Base-by-base conservation (phyloP, 2,113 vertebrate species). In the Ailurus styani region DNA sequence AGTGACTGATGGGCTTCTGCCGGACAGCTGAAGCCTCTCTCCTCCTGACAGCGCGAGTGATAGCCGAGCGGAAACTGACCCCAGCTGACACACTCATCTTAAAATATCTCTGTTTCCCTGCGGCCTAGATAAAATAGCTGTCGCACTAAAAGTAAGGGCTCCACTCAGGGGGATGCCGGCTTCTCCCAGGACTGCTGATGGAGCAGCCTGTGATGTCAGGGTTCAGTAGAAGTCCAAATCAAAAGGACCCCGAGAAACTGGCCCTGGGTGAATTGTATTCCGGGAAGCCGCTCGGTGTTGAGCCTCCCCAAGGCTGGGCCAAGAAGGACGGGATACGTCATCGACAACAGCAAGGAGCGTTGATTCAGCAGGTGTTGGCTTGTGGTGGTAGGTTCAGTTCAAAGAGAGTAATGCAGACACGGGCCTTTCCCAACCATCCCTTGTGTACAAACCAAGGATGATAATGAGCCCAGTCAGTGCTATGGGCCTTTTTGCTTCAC, bases 1-100 rank as follows among this genome's bases (percentile, higher is more conserved):
- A 96, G 23, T 98, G 98, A 98, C 96, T 34, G 98, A 98, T 98
- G 98, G 5, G 95, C 4, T 98, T 97, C 55, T 42, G 62, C 95
- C 0, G 55, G 92, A 91, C 97, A 97, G 96, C 97, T 97, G 96
- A 92, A 98, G 96, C 97, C 95, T 85, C 98, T 97, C 97, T 93
- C 0, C 25, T 98, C 1, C 97, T 96, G 98, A 97, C 98, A 98
- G 98, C 42, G 0, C 64, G 2, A 55, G 82, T 91, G 98, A 91
- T 98, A 98, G 98, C 97, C 25, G 3, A 89, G 98, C 75, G 29
- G 60, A 90, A 93, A 21, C 94, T 11, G 50, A 97, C 90, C 98
- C 95, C 93, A 7, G 3, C 75, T 93, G 31, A 94, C 98, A 93
- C 27, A n/a, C 97, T 96, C 96, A 97, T 95, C 98, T 95, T 62